phyloP scores from a whole-genome alignment of 2,113 vertebrate species.

The Neogobius melanostomus region DNA sequence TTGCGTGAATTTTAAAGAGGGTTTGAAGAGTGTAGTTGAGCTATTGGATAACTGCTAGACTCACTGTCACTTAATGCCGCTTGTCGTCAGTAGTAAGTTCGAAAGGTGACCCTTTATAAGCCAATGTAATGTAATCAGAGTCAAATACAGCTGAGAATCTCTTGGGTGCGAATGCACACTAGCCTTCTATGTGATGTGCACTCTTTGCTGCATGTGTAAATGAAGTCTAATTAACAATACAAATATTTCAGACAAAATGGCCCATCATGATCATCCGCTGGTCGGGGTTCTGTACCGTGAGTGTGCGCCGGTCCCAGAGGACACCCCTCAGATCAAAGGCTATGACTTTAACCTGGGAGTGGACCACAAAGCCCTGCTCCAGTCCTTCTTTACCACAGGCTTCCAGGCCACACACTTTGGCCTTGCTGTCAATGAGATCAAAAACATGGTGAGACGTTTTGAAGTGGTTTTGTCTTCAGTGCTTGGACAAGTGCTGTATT shows the following conservation, averaged over 20 bases:
- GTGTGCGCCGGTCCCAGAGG: slow-evolving; percentile 73
- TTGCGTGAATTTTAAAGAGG: neutral
- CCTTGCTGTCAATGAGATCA: slow-evolving; percentile 81
- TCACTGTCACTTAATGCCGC: slow-evolving; percentile 10
- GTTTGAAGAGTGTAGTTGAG: neutral
- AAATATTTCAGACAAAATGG: slow-evolving; percentile 31
- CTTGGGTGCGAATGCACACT: neutral
- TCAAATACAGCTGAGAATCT: neutral
- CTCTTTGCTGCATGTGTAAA: neutral
- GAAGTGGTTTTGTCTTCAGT: neutral
- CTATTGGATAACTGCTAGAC: slow-evolving; percentile 10
- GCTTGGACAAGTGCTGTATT: neutral
- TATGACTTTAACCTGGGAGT: slow-evolving; percentile 85
- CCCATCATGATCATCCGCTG: slow-evolving; percentile 34
- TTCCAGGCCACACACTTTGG: slow-evolving; percentile 87
- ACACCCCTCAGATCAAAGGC: slow-evolving; percentile 75
- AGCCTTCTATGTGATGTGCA: neutral
- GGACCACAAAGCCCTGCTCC: slow-evolving; percentile 78
- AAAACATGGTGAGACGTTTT: slow-evolving; percentile 79
- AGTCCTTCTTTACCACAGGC: slow-evolving; percentile 81
- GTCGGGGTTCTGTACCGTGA: slow-evolving; percentile 20
- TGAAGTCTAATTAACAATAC: neutral
- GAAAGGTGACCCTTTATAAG: slow-evolving; percentile 12
- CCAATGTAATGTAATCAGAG: slow-evolving; percentile 6
- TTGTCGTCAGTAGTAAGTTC: slow-evolving; percentile 3